phyloP scores from a whole-genome alignment of 2,888 invertebrate genomes.

The Leistus spinibarbis region DNA sequence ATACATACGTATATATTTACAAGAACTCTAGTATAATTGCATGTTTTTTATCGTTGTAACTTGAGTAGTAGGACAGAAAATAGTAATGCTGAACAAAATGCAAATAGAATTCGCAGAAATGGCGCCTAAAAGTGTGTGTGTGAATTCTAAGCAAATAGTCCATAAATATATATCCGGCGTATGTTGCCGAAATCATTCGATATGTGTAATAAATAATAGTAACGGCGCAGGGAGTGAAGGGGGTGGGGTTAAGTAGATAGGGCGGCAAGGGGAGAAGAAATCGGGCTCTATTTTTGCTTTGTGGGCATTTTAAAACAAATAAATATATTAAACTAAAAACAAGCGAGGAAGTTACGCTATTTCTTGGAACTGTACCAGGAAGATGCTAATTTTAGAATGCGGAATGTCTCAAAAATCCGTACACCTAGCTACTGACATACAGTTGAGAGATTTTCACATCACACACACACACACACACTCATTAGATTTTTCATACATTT shows the following conservation, averaged over 20 bases:
- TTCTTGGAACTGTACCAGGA: slow-evolving; percentile 30
- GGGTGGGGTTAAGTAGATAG: neutral
- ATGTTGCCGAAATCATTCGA: neutral
- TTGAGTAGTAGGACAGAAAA: no score
- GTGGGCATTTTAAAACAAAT: slow-evolving; percentile 17
- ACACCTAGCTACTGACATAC: slow-evolving; percentile 11
- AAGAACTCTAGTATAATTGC: no score
- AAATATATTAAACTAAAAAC: slow-evolving; percentile 15
- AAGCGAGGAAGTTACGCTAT: slow-evolving; percentile 8
- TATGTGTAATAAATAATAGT: slow-evolving; percentile 21
- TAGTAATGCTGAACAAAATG: neutral
- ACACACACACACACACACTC: neutral
- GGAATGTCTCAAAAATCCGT: slow-evolving; percentile 23
- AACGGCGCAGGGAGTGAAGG: neutral
- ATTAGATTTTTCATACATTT: no score
- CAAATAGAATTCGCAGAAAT: neutral
- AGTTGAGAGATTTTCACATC: neutral
- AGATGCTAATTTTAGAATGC: slow-evolving; percentile 21
- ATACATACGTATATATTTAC: no score
- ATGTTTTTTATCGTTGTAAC: no score
- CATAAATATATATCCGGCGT: neutral
- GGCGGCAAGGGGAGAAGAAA: neutral
- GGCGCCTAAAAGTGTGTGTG: neutral
- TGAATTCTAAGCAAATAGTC: neutral
- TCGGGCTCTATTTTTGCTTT: slow-evolving; percentile 22